Percentiles rank a stretch among this genome's conserved stretches.
These are phyloP conservation scores for Eudorcas thomsonii DNA, from an alignment of 2,113 vertebrate species.

Conservation along the genomic window DNA sequence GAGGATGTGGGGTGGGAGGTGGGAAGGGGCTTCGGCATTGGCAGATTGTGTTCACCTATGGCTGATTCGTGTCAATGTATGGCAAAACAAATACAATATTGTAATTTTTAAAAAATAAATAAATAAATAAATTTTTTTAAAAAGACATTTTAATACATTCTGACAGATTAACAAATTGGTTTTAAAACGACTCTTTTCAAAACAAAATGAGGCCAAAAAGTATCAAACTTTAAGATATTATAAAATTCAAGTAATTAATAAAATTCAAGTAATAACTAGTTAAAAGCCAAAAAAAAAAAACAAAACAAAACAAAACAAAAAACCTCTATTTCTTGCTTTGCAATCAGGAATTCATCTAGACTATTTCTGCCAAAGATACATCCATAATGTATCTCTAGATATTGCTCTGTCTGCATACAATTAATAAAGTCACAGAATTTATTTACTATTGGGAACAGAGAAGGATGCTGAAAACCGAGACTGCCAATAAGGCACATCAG, in stretches of 20 bases:
- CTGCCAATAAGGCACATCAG: not conserved
- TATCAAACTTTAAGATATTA: not conserved
- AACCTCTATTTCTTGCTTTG: not conserved
- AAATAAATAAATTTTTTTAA: too few relatives aligned
- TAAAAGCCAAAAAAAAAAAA: not conserved
- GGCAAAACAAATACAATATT: too few relatives aligned
- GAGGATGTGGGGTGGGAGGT: too few relatives aligned
- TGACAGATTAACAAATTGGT: not conserved
- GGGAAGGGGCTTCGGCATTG: too few relatives aligned
- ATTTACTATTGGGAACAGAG: not conserved
- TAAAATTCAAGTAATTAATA: not conserved
- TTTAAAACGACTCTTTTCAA: constrained; percentile 1
- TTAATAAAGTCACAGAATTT: not conserved
- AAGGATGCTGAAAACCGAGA: not conserved
- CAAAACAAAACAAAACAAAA: too few relatives aligned
- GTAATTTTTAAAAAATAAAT: too few relatives aligned
- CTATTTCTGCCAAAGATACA: not conserved
- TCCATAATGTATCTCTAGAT: not conserved
- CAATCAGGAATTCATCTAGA: not conserved
- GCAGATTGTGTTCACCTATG: too few relatives aligned
- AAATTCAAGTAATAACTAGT: not conserved
- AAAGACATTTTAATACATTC: not conserved
- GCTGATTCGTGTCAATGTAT: too few relatives aligned
- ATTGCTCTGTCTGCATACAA: not conserved
- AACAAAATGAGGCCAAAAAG: not conserved